Base-by-base conservation (phyloP, 2,888 invertebrate genomes). In the Drosophila mercatorum region DNA sequence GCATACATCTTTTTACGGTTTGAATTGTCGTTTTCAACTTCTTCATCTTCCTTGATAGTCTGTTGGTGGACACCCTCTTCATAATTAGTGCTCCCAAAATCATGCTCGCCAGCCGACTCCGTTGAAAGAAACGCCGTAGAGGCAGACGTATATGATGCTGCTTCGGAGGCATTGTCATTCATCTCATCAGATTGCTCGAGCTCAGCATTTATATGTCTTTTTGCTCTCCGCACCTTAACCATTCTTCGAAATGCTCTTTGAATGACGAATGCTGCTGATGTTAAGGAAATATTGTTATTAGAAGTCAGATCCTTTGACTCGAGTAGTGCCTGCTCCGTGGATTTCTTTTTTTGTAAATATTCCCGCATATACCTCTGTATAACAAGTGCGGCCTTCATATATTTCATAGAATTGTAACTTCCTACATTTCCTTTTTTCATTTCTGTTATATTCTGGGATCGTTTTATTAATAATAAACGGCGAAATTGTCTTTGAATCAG, bases 201-300 rank as follows among this genome's bases (percentile, higher is more conserved):
- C 11, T 68, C 75, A 11, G 68, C 68, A 12, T 72, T 69, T 26
- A 59, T 61, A 8, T 64, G 74, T 59, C 34, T 63, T 62, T 70
- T 78, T 28, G 51, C 65, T 59, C 43, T 68, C n/a, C 56, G 70
- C 28, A 38, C 63, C 5, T 57, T 70, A 28, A 77, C 60, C 72
- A 81, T 73, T 46, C 93, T 93, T 38, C 94, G 92, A 83, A 94
- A 94, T 59, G 94, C 94, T 91, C 94, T 94, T 89, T 94, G 94
- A 83, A 94, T 94, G n/a, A 94, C 94, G 60, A 94, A 90, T 51
- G 85, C 88, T n/a, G 84, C 86, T 34, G 72, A 63, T 47, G 59
- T 65, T 10, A 83, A 34, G 4, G 79, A 71, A 53, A 83, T 53
- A 22, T 52, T 53, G 5, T 31, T 40, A 17, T 78, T 62, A 7